Base-by-base conservation (phyloP, 2,888 invertebrate genomes). In the Torymus texanus region DNA sequence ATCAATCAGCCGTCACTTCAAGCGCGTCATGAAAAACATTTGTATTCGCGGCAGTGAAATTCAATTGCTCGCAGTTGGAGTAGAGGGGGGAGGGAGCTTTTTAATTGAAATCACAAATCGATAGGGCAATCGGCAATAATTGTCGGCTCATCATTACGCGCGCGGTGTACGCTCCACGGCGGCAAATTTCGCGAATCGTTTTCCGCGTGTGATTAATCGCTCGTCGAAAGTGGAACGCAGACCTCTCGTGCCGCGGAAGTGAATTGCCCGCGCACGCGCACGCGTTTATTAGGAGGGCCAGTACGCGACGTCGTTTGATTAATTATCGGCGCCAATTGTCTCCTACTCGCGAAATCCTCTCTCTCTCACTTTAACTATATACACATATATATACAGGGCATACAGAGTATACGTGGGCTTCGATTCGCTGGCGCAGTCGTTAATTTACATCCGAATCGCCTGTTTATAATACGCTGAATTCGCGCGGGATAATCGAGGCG, bases 141-240 rank as follows among this genome's bases (percentile, higher is more conserved):
- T 56, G 68, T 56, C 55, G 41, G 53, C 55, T 68, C 63, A 18
- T 65, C 16, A 71, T 65, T 77, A 59, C 51, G 65, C 58, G 24
- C 12, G 21, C 14, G 8, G 61, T 8, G 5, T 18, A 12, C 2
- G 61, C 21, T 10, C 1, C 61, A 21, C 21, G 21, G 14, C 29
- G 24, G 66, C 16, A 18, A 75, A 75, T 75, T 67, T 67, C 24
- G 53, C 75, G 59, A 75, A 67, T 67, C 59, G 66, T 61, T 62
- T 65, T 70, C 65, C 50, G 13, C 53, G 61, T n/a, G 53, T 65
- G 76, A 76, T 76, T 76, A 71, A 76, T 76, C 56, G 58, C 24
- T 62, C 24, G 63, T n/a, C 58, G 56, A 70, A 76, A 56, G 63
- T 76, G 70, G 75, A 24, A 58, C 62, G 70, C 55, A 14, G 41